phyloP scores from a whole-genome alignment of 2,797 vertebrate species.

The Acomys russatus region DNA sequence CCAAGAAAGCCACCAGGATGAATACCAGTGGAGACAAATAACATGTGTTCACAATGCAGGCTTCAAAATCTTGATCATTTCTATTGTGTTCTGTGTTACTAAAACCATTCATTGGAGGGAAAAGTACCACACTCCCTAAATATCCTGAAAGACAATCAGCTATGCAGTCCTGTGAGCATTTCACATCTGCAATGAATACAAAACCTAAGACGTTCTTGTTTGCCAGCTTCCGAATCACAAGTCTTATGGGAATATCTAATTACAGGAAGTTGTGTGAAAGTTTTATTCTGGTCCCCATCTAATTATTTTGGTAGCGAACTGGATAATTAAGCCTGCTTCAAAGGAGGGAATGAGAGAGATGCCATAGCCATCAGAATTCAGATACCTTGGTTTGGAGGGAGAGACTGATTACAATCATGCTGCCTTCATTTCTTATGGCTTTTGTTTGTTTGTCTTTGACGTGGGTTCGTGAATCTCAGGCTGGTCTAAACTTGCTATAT shows the following conservation, averaged over 20 bases:
- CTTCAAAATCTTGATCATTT: constrained; percentile 23
- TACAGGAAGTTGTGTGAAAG: not conserved
- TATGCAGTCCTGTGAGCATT: not conserved
- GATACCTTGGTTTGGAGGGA: not conserved
- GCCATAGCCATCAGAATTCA: not conserved
- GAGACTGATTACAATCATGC: not conserved
- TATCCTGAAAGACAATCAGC: constrained; percentile 24
- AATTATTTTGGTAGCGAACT: constrained; percentile 49
- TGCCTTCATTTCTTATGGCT: not conserved
- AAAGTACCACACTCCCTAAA: constrained; percentile 12
- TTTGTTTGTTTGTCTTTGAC: not conserved
- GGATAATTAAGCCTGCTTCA: constrained; percentile 19
- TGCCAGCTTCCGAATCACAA: constrained; percentile 23
- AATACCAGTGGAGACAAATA: constrained; percentile 31
- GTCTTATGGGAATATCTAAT: not conserved
- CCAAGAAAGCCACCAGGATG: not conserved
- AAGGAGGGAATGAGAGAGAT: not conserved
- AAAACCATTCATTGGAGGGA: not conserved
- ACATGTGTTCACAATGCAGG: not conserved
- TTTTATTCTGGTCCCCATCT: constrained; percentile 29
- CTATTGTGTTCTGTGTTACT: not conserved
- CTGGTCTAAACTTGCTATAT: not conserved
- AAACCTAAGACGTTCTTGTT: constrained; percentile 37
- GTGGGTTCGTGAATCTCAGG: not conserved
- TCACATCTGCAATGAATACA: constrained; percentile 45